Evolutionary conservation across 2,113 vertebrate genomes (phyloP).

Genomic region (Upupa epops): DNA sequence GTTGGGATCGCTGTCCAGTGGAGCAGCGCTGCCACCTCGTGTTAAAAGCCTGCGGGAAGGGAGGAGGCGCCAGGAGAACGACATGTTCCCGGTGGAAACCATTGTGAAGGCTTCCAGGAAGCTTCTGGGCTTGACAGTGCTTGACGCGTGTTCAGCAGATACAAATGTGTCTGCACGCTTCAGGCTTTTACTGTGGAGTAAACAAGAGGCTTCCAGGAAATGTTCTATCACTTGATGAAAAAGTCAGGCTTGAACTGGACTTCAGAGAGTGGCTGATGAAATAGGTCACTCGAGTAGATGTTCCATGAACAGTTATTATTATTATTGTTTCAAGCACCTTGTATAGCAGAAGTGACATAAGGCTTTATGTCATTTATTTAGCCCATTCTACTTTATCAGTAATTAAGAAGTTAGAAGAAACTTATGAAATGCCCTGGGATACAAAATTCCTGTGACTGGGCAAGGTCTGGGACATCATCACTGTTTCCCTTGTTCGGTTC

Average conservation of each 20-base stretch:
- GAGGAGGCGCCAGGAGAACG: neutral
- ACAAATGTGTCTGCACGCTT: neutral
- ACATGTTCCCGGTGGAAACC: neutral
- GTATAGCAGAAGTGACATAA: neutral
- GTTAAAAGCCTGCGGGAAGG: neutral
- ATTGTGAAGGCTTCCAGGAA: neutral
- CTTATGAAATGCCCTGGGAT: neutral
- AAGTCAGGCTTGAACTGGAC: neutral
- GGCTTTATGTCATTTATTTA: neutral
- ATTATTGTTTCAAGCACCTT: neutral
- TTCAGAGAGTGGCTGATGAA: neutral
- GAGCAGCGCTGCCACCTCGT: neutral
- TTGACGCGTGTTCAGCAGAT: neutral
- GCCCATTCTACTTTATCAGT: neutral
- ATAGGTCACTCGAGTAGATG: neutral
- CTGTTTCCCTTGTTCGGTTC: neutral
- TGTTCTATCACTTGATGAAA: neutral
- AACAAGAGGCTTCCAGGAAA: constrained; percentile 18
- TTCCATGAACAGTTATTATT: neutral
- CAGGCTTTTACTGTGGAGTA: neutral
- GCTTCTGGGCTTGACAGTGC: neutral
- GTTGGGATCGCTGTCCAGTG: neutral
- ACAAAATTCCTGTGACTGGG: neutral
- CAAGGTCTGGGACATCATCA: neutral
- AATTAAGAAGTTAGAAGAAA: neutral